Percentiles rank a stretch among this genome's conserved stretches.
Conservation (phyloP, 2,888 invertebrate genomes). For the Himalopsyche japonica region DNA sequence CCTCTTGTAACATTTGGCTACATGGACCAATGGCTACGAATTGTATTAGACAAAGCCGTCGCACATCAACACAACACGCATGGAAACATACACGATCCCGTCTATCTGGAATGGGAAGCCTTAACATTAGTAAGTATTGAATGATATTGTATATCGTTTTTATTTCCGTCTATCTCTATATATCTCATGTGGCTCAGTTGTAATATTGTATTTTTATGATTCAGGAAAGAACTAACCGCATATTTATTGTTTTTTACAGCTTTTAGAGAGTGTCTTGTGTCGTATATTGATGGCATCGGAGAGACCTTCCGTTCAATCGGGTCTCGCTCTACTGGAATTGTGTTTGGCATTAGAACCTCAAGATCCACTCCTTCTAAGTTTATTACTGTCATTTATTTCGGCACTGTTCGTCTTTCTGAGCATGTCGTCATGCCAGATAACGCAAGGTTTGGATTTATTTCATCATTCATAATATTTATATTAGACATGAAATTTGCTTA, state of each 20-base stretch:
- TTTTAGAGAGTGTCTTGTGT: conserved; percentile 81
- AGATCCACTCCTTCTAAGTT: conserved; percentile 81
- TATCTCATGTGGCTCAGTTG: neutral
- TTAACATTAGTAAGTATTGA: conserved; percentile 57
- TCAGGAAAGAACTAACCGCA: neutral
- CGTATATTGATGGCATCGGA: conserved; percentile 74
- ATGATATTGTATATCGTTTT: neutral
- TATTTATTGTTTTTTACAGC: conserved; percentile 50
- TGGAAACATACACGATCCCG: conserved; percentile 62
- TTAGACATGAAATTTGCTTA: neutral
- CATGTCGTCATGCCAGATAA: conserved; percentile 81
- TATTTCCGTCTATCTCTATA: neutral
- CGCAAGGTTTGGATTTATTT: conserved; percentile 43
- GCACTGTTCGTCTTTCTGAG: conserved; percentile 89
- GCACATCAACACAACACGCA: conserved; percentile 50
- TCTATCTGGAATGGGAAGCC: conserved; percentile 86
- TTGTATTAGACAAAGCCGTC: conserved; percentile 70
- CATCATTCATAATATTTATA: no score
- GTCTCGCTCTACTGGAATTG: conserved; percentile 75
- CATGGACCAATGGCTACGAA: conserved; percentile 80
- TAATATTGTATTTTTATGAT: neutral
- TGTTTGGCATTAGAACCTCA: conserved; percentile 76
- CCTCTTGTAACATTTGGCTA: conserved; percentile 82
- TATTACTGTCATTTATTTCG: conserved; percentile 87
- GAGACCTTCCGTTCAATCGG: conserved; percentile 74